Evolutionary conservation across 2,797 vertebrate genomes (phyloP).

Genomic region (Rhodeus uyekii): DNA sequence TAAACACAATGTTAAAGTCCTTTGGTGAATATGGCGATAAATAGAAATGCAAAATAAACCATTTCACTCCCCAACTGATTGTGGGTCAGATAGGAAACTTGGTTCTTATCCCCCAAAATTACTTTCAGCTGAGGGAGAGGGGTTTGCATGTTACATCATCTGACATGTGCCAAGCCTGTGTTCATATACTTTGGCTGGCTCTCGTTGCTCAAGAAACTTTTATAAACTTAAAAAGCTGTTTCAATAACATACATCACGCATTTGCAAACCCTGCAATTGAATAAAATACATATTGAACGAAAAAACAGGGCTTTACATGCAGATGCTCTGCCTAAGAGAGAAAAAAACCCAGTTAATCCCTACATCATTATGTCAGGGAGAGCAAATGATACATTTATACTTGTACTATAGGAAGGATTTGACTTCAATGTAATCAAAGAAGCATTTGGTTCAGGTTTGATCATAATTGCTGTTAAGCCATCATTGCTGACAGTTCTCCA

Average conservation of each 20-base stretch:
- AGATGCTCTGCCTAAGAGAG: background rate
- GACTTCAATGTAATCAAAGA: background rate
- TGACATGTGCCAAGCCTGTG: slow-evolving; percentile 31
- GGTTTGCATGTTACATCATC: slow-evolving; percentile 44
- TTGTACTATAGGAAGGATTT: background rate
- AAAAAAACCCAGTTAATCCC: background rate
- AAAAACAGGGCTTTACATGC: background rate
- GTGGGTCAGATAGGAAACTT: slow-evolving; percentile 51
- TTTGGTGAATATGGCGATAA: slow-evolving; percentile 26
- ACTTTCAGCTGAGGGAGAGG: slow-evolving; percentile 56
- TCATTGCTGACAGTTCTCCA: slow-evolving; percentile 15
- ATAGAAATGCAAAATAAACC: slow-evolving; percentile 24
- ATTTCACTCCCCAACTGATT: slow-evolving; percentile 41
- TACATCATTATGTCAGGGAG: background rate
- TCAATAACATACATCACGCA: slow-evolving; percentile 29
- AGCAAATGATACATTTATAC: background rate
- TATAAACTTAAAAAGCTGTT: slow-evolving; percentile 19
- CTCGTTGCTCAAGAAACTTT: slow-evolving; percentile 17
- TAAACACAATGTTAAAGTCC: slow-evolving; percentile 20
- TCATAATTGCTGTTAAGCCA: background rate
- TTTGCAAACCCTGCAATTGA: slow-evolving; percentile 24
- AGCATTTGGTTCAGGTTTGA: slow-evolving; percentile 8
- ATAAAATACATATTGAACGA: background rate
- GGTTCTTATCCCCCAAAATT: slow-evolving; percentile 47
- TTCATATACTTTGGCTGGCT: slow-evolving; percentile 36